phyloP scores from a whole-genome alignment of 2,888 invertebrate genomes.

The Camptogramma bilineatum region DNA sequence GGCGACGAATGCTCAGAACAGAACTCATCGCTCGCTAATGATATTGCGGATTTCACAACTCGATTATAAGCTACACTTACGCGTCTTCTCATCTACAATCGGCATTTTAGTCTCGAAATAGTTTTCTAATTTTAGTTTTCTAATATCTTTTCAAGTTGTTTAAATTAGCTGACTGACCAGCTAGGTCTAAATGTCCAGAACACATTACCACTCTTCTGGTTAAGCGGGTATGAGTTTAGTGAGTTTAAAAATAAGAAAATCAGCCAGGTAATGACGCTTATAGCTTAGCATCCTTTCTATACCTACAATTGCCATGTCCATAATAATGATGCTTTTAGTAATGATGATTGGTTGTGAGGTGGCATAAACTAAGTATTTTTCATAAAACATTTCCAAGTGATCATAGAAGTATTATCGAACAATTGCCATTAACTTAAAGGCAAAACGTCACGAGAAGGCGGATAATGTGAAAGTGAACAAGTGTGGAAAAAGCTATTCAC shows the following conservation, averaged over 20 bases:
- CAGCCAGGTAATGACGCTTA: no score
- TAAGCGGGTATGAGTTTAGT: no score
- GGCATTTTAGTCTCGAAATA: no score
- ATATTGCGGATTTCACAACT: slow-evolving; percentile 49
- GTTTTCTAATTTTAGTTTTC: no score
- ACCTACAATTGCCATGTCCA: background rate
- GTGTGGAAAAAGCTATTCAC: slow-evolving; percentile 4
- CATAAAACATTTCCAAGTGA: background rate
- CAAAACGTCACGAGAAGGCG: background rate
- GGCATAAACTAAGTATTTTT: background rate
- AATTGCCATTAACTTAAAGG: background rate
- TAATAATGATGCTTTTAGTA: background rate
- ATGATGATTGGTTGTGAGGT: background rate
- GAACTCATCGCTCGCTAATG: slow-evolving; percentile 49
- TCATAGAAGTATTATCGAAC: background rate
- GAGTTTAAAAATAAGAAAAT: no score
- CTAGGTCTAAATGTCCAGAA: no score
- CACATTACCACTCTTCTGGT: no score
- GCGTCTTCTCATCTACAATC: no score
- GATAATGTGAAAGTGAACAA: background rate
- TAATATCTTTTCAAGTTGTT: no score
- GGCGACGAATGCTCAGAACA: slow-evolving; percentile 47
- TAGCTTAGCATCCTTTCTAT: no score
- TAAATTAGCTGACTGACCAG: no score
- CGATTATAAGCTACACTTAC: slow-evolving; percentile 13